phyloP scores from a whole-genome alignment of 1,140 invertebrate species.

The Drosophila saltans region DNA sequence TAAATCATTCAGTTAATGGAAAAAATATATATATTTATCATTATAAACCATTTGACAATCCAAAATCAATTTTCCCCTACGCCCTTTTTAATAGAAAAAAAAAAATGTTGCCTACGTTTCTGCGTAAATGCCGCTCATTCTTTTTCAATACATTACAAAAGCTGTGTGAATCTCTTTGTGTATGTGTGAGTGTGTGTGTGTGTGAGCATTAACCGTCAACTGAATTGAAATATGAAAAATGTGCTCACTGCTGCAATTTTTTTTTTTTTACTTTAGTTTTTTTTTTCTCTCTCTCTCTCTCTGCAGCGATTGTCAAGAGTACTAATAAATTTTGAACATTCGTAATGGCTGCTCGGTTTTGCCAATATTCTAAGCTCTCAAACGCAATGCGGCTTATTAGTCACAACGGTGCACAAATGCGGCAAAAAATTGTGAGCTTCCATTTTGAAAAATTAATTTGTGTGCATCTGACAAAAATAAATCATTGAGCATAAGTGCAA shows the following conservation, averaged over 20 bases:
- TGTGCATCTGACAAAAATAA: conserved; percentile 31
- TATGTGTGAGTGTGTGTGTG: background rate
- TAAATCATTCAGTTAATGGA: too few species aligned
- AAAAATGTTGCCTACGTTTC: background rate
- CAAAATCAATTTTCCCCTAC: background rate
- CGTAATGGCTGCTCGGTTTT: conserved; percentile 20
- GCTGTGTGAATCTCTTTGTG: conserved; percentile 8
- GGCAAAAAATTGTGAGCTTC: conserved; percentile 40
- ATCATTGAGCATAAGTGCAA: conserved; percentile 28
- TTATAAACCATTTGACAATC: too few species aligned
- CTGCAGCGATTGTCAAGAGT: conserved; percentile 75
- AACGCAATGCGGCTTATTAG: conserved; percentile 39
- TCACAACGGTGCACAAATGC: conserved; percentile 46
- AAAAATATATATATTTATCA: too few species aligned
- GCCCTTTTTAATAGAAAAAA: background rate
- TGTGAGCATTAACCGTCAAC: conserved; percentile 45
- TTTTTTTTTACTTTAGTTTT: conserved; percentile 5
- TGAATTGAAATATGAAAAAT: conserved; percentile 74
- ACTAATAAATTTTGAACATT: conserved; percentile 70
- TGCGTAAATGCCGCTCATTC: background rate
- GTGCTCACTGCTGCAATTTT: conserved; percentile 60
- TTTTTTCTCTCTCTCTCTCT: conserved; percentile 17
- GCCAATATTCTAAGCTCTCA: conserved; percentile 34
- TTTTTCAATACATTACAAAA: conserved; percentile 3
- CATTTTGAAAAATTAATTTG: conserved; percentile 23